Conservation (phyloP, 2,888 invertebrate genomes). For the Elegia similella region DNA sequence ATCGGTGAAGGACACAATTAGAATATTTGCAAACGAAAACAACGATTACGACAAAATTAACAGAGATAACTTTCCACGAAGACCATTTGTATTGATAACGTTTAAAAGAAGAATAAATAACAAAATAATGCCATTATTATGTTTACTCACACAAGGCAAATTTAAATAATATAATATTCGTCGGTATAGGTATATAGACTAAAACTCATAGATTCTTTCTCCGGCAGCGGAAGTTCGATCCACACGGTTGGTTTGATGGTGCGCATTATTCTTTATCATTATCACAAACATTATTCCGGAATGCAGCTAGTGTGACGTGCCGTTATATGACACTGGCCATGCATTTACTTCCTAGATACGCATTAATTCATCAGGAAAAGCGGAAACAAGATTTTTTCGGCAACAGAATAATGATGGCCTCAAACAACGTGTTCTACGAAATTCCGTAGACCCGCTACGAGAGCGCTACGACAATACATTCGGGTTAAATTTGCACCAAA, state of each 20-base stretch:
- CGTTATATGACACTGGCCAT: slow-evolving; percentile 31
- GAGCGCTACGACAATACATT: slow-evolving; percentile 47
- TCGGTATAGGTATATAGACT: too few relatives aligned
- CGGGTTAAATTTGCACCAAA: background rate
- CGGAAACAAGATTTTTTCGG: background rate
- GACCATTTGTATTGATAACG: too few relatives aligned
- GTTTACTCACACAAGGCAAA: background rate
- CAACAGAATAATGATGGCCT: background rate
- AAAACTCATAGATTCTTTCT: slow-evolving; percentile 18
- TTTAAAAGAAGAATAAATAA: too few relatives aligned
- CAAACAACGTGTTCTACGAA: slow-evolving; percentile 45
- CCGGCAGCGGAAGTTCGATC: slow-evolving; percentile 28
- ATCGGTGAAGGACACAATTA: too few relatives aligned
- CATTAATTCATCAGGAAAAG: background rate
- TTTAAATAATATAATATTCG: slow-evolving; percentile 12
- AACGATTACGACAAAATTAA: too few relatives aligned
- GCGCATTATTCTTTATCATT: slow-evolving; percentile 26
- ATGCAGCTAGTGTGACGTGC: slow-evolving; percentile 40
- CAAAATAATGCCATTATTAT: too few relatives aligned
- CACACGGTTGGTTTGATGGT: slow-evolving; percentile 38
- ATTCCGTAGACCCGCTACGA: slow-evolving; percentile 66
- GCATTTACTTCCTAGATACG: background rate
- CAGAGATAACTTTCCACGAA: too few relatives aligned
- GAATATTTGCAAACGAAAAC: too few relatives aligned
- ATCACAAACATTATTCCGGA: slow-evolving; percentile 44